phyloP scores from a whole-genome alignment of 1,140 invertebrate species.

The Neotoxoptera formosana region DNA sequence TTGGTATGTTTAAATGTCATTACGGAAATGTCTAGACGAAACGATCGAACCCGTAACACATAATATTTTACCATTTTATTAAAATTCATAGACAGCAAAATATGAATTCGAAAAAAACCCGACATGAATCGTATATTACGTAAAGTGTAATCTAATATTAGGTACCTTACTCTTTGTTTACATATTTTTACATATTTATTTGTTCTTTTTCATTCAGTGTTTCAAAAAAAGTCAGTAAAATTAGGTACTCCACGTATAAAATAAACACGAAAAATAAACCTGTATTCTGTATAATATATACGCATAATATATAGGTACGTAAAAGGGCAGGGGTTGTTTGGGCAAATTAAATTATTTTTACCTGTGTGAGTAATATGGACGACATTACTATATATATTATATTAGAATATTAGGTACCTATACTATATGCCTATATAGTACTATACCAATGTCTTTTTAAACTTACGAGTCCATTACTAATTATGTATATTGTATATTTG shows the following conservation, averaged over 20 bases:
- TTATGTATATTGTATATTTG: too few species aligned
- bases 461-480: too few species aligned
- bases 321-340: too few species aligned
- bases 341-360: too few species aligned
- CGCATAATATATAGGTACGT: too few species aligned
- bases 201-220: background rate
- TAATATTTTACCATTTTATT: background rate
- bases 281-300: too few species aligned
- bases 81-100: slow-evolving; percentile 8
- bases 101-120: background rate
- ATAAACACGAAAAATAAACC: background rate
- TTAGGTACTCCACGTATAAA: background rate
- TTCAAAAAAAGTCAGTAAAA: background rate
- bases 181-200: background rate
- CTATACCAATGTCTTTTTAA: too few species aligned
- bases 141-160: background rate
- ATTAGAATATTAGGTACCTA: too few species aligned
- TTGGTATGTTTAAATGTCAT: background rate
- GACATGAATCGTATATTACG: background rate
- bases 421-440: too few species aligned
- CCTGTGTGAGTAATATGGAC: too few species aligned
- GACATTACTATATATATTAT: too few species aligned
- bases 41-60: background rate
- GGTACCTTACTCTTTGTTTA: background rate
- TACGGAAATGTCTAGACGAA: background rate